Percentiles rank a stretch among this genome's conserved stretches.
Conservation (phyloP, 2,113 vertebrate genomes). For the Odontophorus gujanensis region DNA sequence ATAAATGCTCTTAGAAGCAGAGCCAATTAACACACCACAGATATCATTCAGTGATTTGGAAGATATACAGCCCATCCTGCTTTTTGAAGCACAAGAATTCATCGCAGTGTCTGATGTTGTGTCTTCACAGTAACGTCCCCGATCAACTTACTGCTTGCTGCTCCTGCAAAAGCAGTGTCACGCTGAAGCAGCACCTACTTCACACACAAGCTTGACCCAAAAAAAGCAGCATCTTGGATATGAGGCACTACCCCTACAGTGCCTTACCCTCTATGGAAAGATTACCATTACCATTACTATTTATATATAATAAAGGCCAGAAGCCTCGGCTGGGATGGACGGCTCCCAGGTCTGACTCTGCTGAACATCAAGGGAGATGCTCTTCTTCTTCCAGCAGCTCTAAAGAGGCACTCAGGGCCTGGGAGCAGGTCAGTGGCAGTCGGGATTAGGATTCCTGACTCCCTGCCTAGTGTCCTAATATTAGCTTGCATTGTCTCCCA, state of each 20-base stretch:
- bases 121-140: not conserved
- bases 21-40: slow-evolving; percentile 59
- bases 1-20: slow-evolving; percentile 51
- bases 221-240: slow-evolving; percentile 22
- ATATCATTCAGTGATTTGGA: slow-evolving; percentile 42
- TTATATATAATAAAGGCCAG: slow-evolving; percentile 36
- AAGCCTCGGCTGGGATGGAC: slow-evolving; percentile 13
- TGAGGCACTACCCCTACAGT: accelerated
- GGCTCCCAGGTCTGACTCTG: not conserved
- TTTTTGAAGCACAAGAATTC: slow-evolving; percentile 32
- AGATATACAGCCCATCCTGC: slow-evolving; percentile 15
- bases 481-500: slow-evolving; percentile 46
- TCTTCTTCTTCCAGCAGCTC: slow-evolving; percentile 31
- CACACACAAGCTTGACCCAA: not conserved
- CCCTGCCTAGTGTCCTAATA: slow-evolving; percentile 29
- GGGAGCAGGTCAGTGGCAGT: slow-evolving; percentile 42
- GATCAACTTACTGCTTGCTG: not conserved
- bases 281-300: slow-evolving; percentile 3
- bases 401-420: slow-evolving; percentile 5
- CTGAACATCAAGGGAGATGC: not conserved
- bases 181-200: not conserved
- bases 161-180: not conserved
- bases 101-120: not conserved
- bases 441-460: slow-evolving; percentile 44
- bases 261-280: slow-evolving; percentile 12